Evolutionary conservation across 2,113 vertebrate species (phyloP), one percentile per base, ranked within the genome.

Genomic region (Nothoprocta pentlandii): DNA sequence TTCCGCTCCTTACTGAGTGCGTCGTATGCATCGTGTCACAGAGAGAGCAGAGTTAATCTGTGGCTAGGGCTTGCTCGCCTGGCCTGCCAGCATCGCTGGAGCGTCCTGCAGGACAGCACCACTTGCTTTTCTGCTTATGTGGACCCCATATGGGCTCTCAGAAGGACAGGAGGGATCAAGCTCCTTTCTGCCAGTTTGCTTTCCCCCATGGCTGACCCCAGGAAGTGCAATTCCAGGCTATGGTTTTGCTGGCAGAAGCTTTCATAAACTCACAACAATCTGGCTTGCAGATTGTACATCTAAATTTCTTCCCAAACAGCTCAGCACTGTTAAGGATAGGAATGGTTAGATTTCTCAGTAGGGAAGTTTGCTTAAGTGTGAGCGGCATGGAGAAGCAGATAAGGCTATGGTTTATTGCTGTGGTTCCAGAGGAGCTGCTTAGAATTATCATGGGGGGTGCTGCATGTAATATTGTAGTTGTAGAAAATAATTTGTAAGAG

Each of bases 71-170:
- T 3, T 25, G 15, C 26, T 82, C 25, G 54, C 25, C 46, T 82
- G 44, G 39, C 68, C 14, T 23, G 81, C 81, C 75, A 54, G 87
- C 6, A 41, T 14, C 36, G 54, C 80, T 36, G 56, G 80, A 22
- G 63, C 21, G 5, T 59, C 69, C 34, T 36, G 47, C 56, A 46
- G 80, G 5, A 1, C 1, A 0, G 59, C 64, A 0, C 3, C 2
- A 3, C 44, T 84, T 7, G 15, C 63, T 25, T 34, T 15, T 41
- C 36, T 0, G 41, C 46, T 26, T 39, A 49, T 10, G 2, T 25
- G 36, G 64, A 23, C 30, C 87, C 87, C 90, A 41, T 19, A 56
- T 47, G 90, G 64, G 39, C 90, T 64, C 82, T 22, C 14, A 2
- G 34, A 20, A 70, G 89, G 44, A 51, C 59, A 28, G 91, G 68